Percentiles rank a stretch among this genome's conserved stretches.
These are phyloP conservation scores for Strigamia crassipes DNA, from an alignment of 2,888 invertebrate species.

Conservation along the genomic window DNA sequence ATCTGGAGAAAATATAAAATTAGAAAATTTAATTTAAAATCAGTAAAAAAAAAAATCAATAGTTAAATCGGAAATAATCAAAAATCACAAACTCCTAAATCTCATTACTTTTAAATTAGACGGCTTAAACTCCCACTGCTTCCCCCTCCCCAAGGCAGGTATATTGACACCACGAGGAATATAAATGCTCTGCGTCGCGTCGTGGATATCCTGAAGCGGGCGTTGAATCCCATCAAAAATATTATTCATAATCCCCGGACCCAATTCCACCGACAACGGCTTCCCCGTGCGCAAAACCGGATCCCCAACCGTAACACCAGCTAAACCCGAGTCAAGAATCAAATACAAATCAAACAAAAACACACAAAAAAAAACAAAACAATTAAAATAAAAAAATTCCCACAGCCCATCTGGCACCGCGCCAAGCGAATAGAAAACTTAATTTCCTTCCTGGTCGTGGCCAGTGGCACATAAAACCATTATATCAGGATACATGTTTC, in stretches of 20 bases:
- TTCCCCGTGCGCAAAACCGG: conserved; percentile 98
- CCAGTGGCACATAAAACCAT: neutral
- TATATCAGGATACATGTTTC: conserved; percentile 63
- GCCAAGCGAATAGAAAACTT: neutral
- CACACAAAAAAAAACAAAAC: neutral
- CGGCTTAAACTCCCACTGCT: conserved; percentile 92
- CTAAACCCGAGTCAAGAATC: conserved; percentile 63
- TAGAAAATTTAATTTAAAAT: no score
- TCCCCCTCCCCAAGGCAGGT: conserved; percentile 80
- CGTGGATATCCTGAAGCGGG: conserved; percentile 91
- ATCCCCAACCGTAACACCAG: conserved; percentile 99
- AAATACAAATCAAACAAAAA: neutral
- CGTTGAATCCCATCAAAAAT: conserved; percentile 99
- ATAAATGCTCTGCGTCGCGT: conserved; percentile 93
- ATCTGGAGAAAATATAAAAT: no score
- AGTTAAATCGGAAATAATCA: no score
- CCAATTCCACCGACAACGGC: conserved; percentile 97
- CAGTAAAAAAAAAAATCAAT: no score
- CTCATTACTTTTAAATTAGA: conserved; percentile 74
- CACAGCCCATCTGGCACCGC: neutral
- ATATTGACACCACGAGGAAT: conserved; percentile 98
- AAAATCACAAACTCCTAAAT: no score
- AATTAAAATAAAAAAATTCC: neutral
- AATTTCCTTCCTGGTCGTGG: neutral
- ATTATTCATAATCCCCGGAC: conserved; percentile 98